Percentiles rank a stretch among this genome's conserved stretches.
These are phyloP conservation scores for Luehdorfia chinensis DNA, from an alignment of 1,140 invertebrate genomes.

Conservation along the genomic window DNA sequence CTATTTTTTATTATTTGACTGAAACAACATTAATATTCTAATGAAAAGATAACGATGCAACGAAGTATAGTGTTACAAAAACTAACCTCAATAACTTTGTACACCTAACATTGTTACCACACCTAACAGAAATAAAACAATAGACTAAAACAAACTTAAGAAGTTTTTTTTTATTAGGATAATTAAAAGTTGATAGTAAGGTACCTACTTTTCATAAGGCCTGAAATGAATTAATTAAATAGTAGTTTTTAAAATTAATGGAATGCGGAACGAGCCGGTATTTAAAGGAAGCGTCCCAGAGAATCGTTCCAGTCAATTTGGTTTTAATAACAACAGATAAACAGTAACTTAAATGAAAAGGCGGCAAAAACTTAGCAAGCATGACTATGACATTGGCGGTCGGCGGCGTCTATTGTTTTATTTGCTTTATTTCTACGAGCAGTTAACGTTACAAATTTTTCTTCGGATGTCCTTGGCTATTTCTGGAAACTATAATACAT, in stretches of 20 bases:
- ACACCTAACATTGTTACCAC: no score
- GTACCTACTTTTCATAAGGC: no score
- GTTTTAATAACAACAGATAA: neutral
- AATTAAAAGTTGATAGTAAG: no score
- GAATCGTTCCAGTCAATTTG: neutral
- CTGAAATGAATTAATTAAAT: no score
- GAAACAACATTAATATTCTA: no score
- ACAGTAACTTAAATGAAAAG: neutral
- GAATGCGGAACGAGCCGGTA: constrained; percentile 2
- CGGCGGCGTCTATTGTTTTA: neutral
- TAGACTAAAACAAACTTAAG: neutral
- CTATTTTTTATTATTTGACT: no score
- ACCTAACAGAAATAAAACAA: no score
- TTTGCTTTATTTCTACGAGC: neutral
- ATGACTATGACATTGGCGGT: neutral
- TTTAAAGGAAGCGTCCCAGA: neutral
- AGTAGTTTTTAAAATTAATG: neutral
- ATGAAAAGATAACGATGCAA: no score
- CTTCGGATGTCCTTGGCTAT: neutral
- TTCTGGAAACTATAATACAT: neutral
- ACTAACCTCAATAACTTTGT: neutral
- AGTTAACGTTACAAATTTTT: no score
- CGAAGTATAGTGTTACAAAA: neutral
- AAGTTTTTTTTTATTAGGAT: neutral
- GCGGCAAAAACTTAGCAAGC: neutral